Evolutionary conservation across 2,797 vertebrate species (phyloP).

Genomic region (Acrossocheilus wenchowensis): DNA sequence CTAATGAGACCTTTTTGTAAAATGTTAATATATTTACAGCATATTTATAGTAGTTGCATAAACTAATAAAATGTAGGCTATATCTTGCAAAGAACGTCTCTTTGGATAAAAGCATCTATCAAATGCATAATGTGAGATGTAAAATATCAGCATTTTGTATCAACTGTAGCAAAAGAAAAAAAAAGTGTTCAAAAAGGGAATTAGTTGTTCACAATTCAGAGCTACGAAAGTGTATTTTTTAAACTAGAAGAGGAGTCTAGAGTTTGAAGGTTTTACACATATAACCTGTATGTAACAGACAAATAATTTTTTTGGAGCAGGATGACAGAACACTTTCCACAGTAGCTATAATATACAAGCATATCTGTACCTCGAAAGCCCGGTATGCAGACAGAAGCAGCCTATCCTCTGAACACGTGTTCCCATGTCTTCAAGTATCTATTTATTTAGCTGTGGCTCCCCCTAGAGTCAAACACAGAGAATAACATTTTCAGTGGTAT

Average conservation of each 20-base stretch:
- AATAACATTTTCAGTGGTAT: neutral
- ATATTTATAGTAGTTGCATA: neutral
- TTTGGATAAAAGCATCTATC: no score
- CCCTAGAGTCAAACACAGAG: neutral
- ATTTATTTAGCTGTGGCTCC: slow-evolving; percentile 12
- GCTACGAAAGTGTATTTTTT: no score
- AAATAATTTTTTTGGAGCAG: neutral
- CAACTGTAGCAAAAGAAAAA: no score
- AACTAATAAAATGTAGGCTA: no score
- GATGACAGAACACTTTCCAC: neutral
- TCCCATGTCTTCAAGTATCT: neutral
- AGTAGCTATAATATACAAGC: no score
- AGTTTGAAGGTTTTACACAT: no score
- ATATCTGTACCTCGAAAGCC: neutral
- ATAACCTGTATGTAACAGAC: neutral
- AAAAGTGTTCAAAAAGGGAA: no score
- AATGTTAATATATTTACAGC: neutral
- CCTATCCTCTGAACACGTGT: neutral
- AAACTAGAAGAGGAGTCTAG: no score
- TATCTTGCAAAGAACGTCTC: no score
- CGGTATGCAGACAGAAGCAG: neutral
- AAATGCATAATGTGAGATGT: no score
- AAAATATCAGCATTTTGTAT: no score
- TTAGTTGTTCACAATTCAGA: no score
- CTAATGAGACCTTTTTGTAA: neutral